phyloP scores from a whole-genome alignment of 1,140 invertebrate species.

The Papilio dardanus region DNA sequence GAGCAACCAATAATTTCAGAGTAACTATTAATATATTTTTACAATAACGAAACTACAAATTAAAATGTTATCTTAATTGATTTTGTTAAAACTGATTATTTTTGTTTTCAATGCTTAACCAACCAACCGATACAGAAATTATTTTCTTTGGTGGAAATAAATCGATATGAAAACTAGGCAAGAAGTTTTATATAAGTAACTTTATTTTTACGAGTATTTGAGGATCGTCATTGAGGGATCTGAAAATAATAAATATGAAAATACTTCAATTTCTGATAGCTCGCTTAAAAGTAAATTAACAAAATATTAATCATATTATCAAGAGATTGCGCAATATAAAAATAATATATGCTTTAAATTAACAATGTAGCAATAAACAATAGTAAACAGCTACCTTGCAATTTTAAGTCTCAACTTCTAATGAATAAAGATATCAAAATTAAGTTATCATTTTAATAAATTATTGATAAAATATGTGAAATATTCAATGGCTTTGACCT shows the following conservation, averaged over 20 bases:
- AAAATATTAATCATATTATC: background rate
- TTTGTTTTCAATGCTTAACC: background rate
- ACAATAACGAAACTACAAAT: background rate
- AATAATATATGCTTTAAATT: background rate
- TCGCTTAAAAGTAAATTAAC: background rate
- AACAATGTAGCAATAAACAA: background rate
- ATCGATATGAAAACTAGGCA: background rate
- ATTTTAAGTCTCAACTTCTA: background rate
- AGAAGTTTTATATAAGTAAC: background rate
- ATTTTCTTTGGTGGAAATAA: background rate
- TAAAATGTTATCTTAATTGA: conserved; percentile 19
- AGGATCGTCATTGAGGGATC: background rate
- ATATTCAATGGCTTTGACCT: conserved; percentile 14
- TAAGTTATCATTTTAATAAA: conserved; percentile 18
- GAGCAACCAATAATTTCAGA: background rate
- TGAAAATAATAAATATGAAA: too few species aligned
- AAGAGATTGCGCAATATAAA: background rate
- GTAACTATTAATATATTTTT: background rate
- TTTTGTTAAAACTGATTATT: background rate
- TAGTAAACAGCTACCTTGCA: background rate
- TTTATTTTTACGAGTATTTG: background rate
- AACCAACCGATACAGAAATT: background rate
- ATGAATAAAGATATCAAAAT: conserved; percentile 19
- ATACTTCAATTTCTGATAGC: background rate
- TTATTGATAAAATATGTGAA: conserved; percentile 7